Percentiles rank a stretch among this genome's conserved stretches.
phyloP scores from a whole-genome alignment of 2,113 vertebrate genomes.

The Madoqua kirkii region DNA sequence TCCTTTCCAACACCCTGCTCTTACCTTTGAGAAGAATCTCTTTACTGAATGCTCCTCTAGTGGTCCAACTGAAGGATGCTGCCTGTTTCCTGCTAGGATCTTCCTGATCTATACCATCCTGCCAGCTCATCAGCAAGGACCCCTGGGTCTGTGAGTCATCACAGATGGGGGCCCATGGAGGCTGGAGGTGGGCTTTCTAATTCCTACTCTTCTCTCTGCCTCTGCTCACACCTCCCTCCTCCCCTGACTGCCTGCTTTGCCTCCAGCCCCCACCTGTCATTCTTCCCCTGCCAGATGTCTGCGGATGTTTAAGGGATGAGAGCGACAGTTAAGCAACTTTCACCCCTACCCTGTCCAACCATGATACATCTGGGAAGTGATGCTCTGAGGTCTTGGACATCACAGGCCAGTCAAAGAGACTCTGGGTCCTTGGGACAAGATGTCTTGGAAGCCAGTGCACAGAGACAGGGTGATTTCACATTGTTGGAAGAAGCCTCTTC shows the following conservation, averaged over 20 bases:
- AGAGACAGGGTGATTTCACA: background rate
- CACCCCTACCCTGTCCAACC: too few relatives aligned
- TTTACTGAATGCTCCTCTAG: background rate
- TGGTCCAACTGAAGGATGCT: background rate
- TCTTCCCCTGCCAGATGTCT: background rate
- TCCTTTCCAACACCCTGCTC: background rate
- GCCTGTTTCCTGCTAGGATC: background rate
- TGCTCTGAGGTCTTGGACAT: background rate
- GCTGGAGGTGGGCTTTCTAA: background rate
- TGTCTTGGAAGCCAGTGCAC: background rate
- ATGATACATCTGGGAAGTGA: background rate
- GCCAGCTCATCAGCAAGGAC: background rate
- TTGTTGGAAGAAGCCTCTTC: background rate
- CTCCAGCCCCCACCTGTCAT: background rate
- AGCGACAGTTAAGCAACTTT: background rate
- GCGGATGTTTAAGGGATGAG: background rate
- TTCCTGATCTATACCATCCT: background rate
- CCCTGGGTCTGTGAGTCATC: background rate
- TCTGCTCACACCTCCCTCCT: background rate
- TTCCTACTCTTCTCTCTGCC: background rate
- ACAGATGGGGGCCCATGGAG: background rate
- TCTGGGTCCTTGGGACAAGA: background rate
- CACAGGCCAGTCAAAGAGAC: background rate
- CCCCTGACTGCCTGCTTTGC: background rate
- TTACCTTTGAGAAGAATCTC: background rate